phyloP scores from a whole-genome alignment of 2,888 invertebrate species.

The Meloe dianella region DNA sequence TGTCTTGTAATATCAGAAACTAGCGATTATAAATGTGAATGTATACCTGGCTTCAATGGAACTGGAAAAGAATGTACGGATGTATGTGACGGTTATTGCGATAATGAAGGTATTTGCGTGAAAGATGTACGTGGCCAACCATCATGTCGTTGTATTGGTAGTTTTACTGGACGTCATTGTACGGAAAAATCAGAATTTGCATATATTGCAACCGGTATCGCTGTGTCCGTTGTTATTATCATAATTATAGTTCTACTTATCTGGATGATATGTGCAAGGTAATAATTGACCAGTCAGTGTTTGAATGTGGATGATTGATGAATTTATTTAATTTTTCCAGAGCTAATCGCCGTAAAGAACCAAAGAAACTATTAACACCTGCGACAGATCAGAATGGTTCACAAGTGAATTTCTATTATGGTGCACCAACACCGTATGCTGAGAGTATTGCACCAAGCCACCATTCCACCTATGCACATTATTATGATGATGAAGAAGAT shows the following conservation, averaged over 20 bases:
- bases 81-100: slow-evolving; percentile 84
- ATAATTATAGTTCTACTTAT: slow-evolving; percentile 91
- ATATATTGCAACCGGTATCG: slow-evolving; percentile 92
- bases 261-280: slow-evolving; percentile 97
- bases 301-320: background rate
- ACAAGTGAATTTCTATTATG: slow-evolving; percentile 95
- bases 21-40: slow-evolving; percentile 87
- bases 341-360: slow-evolving; percentile 86
- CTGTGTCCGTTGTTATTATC: slow-evolving; percentile 91
- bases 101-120: slow-evolving; percentile 88
- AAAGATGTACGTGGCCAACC: slow-evolving; percentile 85
- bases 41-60: slow-evolving; percentile 91
- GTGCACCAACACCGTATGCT: slow-evolving; percentile 92
- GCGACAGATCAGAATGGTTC: slow-evolving; percentile 91
- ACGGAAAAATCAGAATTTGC: slow-evolving; percentile 93
- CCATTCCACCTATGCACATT: slow-evolving; percentile 94
- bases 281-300: slow-evolving; percentile 30
- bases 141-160: slow-evolving; percentile 88
- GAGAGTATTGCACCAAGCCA: slow-evolving; percentile 95
- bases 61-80: slow-evolving; percentile 83
- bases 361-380: slow-evolving; percentile 88
- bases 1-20: slow-evolving; percentile 84
- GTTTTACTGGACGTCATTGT: slow-evolving; percentile 89
- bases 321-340: slow-evolving; percentile 56
- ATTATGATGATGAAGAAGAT: slow-evolving; percentile 94